These are phyloP conservation scores for Plotosus lineatus DNA, from an alignment of 2,113 vertebrate species.

Conservation along the genomic window DNA sequence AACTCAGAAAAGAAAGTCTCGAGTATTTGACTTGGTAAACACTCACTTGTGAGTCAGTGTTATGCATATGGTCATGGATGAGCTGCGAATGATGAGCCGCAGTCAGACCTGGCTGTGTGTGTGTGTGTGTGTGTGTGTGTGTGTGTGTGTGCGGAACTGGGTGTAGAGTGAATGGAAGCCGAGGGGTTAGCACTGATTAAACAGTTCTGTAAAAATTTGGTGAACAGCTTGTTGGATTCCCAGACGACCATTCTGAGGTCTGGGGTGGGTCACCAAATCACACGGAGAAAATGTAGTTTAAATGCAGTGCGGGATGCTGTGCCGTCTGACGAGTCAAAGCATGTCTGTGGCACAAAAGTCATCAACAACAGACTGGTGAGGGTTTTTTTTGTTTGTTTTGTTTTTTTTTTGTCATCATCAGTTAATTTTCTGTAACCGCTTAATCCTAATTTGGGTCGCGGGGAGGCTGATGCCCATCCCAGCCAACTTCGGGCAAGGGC, in stretches of 20 bases:
- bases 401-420: too few relatives aligned
- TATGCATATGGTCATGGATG: slow-evolving; percentile 43
- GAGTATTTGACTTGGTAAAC: slow-evolving; percentile 41
- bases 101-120: slow-evolving; percentile 8
- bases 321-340: not conserved
- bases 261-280: slow-evolving; percentile 13
- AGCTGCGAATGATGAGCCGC: slow-evolving; percentile 15
- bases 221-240: slow-evolving; percentile 36
- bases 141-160: slow-evolving; percentile 32
- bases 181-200: slow-evolving; percentile 46
- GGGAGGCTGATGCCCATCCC: too few relatives aligned
- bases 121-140: slow-evolving; percentile 14
- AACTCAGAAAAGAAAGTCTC: slow-evolving; percentile 3
- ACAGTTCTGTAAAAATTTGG: slow-evolving; percentile 39
- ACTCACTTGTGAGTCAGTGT: slow-evolving; percentile 22
- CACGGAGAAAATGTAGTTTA: not conserved
- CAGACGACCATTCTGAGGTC: not conserved
- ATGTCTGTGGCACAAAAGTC: too few relatives aligned
- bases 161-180: slow-evolving; percentile 27
- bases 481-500: too few relatives aligned
- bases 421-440: too few relatives aligned
- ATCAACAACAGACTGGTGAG: too few relatives aligned
- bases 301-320: not conserved
- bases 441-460: too few relatives aligned
- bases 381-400: too few relatives aligned